Conservation (phyloP, 1,140 invertebrate species). For the Euwallacea similis region DNA sequence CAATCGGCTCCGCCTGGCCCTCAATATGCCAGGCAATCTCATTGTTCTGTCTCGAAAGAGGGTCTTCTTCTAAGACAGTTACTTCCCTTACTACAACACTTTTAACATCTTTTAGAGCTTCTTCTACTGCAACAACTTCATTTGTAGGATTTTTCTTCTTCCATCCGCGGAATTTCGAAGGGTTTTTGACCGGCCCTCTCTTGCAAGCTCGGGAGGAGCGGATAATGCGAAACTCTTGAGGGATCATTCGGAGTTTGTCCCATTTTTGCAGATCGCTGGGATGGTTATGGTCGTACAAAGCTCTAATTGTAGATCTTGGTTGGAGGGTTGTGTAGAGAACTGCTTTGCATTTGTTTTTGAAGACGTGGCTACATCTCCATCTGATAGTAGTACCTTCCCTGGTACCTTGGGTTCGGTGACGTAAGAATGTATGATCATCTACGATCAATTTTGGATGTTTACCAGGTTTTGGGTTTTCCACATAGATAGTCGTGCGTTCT, state of each 20-base stretch:
- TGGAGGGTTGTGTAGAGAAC: slow-evolving; percentile 30
- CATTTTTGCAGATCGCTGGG: not conserved
- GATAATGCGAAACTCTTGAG: slow-evolving; percentile 6
- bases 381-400: slow-evolving; percentile 23
- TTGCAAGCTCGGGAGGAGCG: slow-evolving; percentile 5
- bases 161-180: not conserved
- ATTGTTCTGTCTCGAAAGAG: not conserved
- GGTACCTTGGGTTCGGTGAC: slow-evolving; percentile 25
- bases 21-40: slow-evolving; percentile 15
- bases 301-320: slow-evolving; percentile 12
- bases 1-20: slow-evolving; percentile 19
- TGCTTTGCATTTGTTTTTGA: slow-evolving; percentile 32
- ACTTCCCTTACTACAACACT: not conserved
- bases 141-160: not conserved
- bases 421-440: slow-evolving; percentile 19
- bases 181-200: slow-evolving; percentile 1
- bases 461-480: slow-evolving; percentile 32
- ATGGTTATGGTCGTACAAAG: slow-evolving; percentile 26
- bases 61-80: no score
- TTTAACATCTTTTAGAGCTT: not conserved
- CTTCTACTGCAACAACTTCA: not conserved
- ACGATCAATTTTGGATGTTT: slow-evolving; percentile 30
- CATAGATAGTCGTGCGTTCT: slow-evolving; percentile 14
- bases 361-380: slow-evolving; percentile 30
- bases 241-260: slow-evolving; percentile 15